phyloP scores from a whole-genome alignment of 1,140 invertebrate genomes.

The Akabosia matsudoensis region DNA sequence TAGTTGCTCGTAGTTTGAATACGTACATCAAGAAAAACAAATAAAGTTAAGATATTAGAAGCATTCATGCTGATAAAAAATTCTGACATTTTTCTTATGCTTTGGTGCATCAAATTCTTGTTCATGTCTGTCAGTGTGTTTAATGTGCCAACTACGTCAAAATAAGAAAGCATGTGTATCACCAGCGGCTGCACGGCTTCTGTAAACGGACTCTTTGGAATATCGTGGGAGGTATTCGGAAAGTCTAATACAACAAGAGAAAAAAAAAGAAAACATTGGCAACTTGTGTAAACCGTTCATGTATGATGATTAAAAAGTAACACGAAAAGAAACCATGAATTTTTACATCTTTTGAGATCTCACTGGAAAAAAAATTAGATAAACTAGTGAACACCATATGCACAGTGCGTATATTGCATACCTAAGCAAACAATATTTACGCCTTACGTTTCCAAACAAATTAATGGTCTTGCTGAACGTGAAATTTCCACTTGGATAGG shows the following conservation, averaged over 20 bases:
- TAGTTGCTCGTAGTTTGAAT: background rate
- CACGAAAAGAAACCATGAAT: too few relatives aligned
- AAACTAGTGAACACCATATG: too few relatives aligned
- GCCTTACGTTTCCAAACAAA: too few relatives aligned
- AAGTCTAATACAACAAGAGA: too few relatives aligned
- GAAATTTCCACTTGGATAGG: background rate
- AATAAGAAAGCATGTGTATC: background rate
- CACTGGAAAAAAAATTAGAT: too few relatives aligned
- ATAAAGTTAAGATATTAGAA: slow-evolving; percentile 1
- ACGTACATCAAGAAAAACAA: background rate
- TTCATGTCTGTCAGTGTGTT: slow-evolving; percentile 6
- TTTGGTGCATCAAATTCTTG: slow-evolving; percentile 9
- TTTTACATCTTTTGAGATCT: too few relatives aligned
- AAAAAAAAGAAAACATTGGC: background rate
- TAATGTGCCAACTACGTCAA: slow-evolving; percentile 10
- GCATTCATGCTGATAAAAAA: slow-evolving; percentile 6
- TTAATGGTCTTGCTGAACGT: background rate
- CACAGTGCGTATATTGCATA: too few relatives aligned
- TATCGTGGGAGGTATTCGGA: too few relatives aligned
- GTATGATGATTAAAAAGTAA: background rate
- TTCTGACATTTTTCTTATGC: slow-evolving; percentile 11
- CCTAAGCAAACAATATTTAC: too few relatives aligned
- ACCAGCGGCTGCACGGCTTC: too few relatives aligned
- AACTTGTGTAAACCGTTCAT: background rate
- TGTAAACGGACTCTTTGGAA: too few relatives aligned